Percentiles rank a stretch among this genome's conserved stretches.
phyloP scores from a whole-genome alignment of 2,888 invertebrate genomes.

The Rotaria magnacalcarata region DNA sequence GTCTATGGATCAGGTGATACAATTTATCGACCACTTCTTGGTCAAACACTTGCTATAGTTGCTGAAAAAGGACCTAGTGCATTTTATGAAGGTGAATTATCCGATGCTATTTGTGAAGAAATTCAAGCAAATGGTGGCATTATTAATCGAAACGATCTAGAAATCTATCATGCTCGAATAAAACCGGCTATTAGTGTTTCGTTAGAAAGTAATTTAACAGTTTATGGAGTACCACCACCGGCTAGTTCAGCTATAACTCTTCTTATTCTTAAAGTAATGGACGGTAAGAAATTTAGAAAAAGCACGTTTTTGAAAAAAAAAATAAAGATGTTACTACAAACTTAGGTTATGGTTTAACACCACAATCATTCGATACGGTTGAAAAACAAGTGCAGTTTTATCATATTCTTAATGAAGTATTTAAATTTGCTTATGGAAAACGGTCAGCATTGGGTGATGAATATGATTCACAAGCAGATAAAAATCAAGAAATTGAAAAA shows the following conservation, averaged over 20 bases:
- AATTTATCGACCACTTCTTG: constrained; percentile 37
- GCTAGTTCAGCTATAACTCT: constrained; percentile 33
- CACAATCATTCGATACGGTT: constrained; percentile 16
- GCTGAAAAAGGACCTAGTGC: constrained; percentile 4
- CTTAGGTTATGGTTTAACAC: constrained; percentile 10
- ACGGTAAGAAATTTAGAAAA: background rate
- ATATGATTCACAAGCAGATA: constrained; percentile 15
- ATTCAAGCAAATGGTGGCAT: constrained; percentile 41
- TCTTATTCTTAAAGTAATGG: constrained; percentile 40
- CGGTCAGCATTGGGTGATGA: constrained; percentile 41
- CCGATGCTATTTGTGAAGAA: constrained; percentile 40
- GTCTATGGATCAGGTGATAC: constrained; percentile 23
- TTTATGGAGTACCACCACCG: constrained; percentile 31
- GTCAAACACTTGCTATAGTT: constrained; percentile 34
- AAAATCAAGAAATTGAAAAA: background rate
- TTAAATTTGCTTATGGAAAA: constrained; percentile 42
- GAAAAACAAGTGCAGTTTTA: constrained; percentile 36
- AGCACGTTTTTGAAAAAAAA: background rate
- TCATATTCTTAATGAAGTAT: constrained; percentile 40
- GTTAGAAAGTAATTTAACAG: constrained; percentile 34
- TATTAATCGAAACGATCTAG: constrained; percentile 31
- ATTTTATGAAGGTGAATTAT: constrained; percentile 39
- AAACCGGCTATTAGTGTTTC: constrained; percentile 32
- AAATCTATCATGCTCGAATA: constrained; percentile 36
- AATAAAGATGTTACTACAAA: background rate